Percentiles rank a stretch among this genome's conserved stretches.
These are phyloP conservation scores for Drosophila novamexicana DNA, from an alignment of 1,140 invertebrate genomes.

Conservation along the genomic window DNA sequence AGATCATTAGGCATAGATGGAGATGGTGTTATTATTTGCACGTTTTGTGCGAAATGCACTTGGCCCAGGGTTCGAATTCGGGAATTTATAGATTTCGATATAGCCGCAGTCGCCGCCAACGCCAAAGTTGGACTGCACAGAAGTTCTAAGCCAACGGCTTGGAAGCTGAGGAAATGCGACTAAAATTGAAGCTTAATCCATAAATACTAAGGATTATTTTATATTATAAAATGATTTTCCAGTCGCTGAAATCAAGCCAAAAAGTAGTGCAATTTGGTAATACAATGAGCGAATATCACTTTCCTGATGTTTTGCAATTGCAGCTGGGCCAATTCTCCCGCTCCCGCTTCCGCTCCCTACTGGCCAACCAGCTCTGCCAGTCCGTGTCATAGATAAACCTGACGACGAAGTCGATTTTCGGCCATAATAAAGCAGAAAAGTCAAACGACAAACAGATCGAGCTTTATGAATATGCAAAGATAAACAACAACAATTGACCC, in stretches of 20 bases:
- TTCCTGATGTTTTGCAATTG: conserved; percentile 61
- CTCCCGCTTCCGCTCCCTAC: conserved; percentile 13
- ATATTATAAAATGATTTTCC: no score
- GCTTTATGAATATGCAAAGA: conserved; percentile 81
- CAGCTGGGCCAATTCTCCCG: conserved; percentile 42
- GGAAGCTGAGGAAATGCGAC: no score
- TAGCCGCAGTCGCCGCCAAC: not conserved
- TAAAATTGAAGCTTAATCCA: no score
- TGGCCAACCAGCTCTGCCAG: not conserved
- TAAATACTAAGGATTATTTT: no score
- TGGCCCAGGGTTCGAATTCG: conserved; percentile 32
- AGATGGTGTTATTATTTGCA: conserved; percentile 83
- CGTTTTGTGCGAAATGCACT: conserved; percentile 72
- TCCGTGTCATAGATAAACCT: conserved; percentile 58
- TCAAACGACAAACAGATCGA: conserved; percentile 76
- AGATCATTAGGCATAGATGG: conserved; percentile 68
- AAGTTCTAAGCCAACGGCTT: no score
- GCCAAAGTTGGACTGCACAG: not conserved
- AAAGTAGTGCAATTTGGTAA: conserved; percentile 31
- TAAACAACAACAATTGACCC: conserved; percentile 55
- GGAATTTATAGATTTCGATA: conserved; percentile 9
- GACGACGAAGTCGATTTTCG: conserved; percentile 52
- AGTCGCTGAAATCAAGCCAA: not conserved
- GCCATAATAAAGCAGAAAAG: conserved; percentile 67
- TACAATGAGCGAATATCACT: conserved; percentile 69